Conservation (phyloP, 2,797 vertebrate genomes). For the Antrozous pallidus region DNA sequence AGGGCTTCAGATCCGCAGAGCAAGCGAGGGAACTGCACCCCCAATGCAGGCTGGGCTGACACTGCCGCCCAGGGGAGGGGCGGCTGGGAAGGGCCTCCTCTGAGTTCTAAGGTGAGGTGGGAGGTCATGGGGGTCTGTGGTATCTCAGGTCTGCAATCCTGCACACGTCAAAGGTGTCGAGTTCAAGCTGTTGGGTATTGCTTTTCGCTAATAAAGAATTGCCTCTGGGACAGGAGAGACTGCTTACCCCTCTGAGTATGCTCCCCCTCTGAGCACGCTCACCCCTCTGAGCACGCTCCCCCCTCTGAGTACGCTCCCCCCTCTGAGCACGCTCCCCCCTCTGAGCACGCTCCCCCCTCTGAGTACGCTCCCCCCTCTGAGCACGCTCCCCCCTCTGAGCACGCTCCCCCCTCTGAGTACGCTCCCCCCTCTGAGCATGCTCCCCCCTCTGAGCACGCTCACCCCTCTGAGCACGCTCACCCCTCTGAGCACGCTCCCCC, state of each 20-base stretch:
- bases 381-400: too few species aligned
- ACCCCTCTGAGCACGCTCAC: too few species aligned
- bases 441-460: too few species aligned
- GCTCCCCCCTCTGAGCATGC: too few species aligned
- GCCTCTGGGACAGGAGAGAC: background rate
- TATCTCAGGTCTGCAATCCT: background rate
- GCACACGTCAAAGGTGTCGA: background rate
- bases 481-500: too few species aligned
- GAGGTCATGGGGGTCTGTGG: background rate
- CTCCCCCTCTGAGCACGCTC: too few species aligned
- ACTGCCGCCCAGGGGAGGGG: rapidly evolving
- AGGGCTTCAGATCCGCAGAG: background rate
- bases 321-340: too few species aligned
- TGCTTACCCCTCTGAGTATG: background rate
- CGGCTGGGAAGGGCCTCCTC: background rate
- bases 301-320: background rate
- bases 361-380: too few species aligned
- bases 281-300: background rate
- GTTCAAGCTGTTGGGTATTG: background rate
- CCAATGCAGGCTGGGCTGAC: background rate
- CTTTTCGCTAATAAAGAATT: background rate
- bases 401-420: too few species aligned
- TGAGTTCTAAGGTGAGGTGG: background rate
- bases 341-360: too few species aligned
- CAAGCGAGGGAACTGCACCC: too few species aligned